Base-by-base conservation (phyloP, 2,888 invertebrate genomes). In the Phortica magna region DNA sequence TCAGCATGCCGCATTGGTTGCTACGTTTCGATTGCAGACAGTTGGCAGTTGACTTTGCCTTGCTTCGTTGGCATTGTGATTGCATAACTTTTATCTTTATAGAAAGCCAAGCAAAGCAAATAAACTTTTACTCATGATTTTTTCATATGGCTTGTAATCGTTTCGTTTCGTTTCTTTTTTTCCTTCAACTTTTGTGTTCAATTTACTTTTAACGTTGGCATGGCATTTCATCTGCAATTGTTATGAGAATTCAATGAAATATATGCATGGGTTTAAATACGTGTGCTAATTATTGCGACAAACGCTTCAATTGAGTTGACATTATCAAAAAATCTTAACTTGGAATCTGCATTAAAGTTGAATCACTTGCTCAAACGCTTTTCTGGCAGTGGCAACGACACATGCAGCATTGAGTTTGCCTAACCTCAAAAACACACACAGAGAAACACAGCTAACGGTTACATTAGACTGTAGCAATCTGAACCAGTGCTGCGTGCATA, bases 381-480 rank as follows among this genome's bases (percentile, higher is more conserved):
- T 48, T 42, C 67, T 67, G 67, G 19, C 67, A 67, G 41, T 67
- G 67, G 19, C 67, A 67, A 14, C 31, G 67, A 42, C 67, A 67
- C n/a, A 64, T 64, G 64, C 64, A 64, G 64, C 31, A 67, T 42
- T 67, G 41, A 42, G 55, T 71, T 71, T 71, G 70, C 31, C 53
- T 71, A 71, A 71, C 70, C 70, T 71, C 70, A 71, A 71, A 71
- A 5, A 65, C 41, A 41, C 41, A 39, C 65, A 39, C 14, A 31
- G 14, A 65, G 14, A 14, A 12, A 65, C 41, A 7, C 19, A 59
- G 2, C n/a, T 4, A 7, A n/a, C 17, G 59, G 59, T 12, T 19
- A 59, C 59, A 59, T 48, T 48, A 61, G 22, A 61, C 61, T 7
- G 22, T 41, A 55, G 22, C 71, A 71, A 71, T 39, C 12, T 17